Evolutionary conservation across 2,888 invertebrate genomes (phyloP), one percentile per base, ranked within the genome.

Genomic region (Orchestes rusci): DNA sequence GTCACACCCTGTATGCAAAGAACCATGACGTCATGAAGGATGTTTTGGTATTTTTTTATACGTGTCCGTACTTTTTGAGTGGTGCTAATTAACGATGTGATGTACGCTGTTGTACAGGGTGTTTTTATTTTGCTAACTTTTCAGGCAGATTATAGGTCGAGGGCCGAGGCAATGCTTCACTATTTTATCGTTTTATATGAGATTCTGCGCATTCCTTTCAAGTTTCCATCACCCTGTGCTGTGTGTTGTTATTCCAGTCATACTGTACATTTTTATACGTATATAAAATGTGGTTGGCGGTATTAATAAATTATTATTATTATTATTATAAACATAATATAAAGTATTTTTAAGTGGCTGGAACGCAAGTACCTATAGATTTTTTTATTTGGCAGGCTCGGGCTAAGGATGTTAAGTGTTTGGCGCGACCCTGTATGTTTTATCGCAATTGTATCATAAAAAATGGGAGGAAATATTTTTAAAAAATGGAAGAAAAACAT

Each of bases 241-340:
- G 62, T 60, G 59, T 59, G 55, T 64, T 64, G 63, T 65, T 65
- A 64, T 65, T 67, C 65, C 67, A 66, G 64, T 67, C 65, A 62
- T 47, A 29, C 44, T 41, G 40, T 38, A 61, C 43, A 57, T 64
- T 61, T 63, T 62, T n/a, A n/a, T n/a, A n/a, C n/a, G 57, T 56
- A 55, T 56, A 58, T 53, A 53, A 53, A 43, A 48, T 52, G 51
- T 58, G 63, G 64, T 64, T 65, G 63, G 60, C 62, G 64, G 64
- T 65, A 63, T 63, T 62, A 61, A 60, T 61, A 63, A 63, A 64
- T 57, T 60, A 64, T 59, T 58, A 59, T 58, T 57, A 28, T 33
- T 38, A 37, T 19, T 35, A 41, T 29, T 38, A 28, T 3, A 20
- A 33, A 43, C 41, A 41, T 37, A 54, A 33, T 19, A 53, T 48